These are phyloP conservation scores for Drosophila eugracilis DNA, from an alignment of 1,140 invertebrate species.

Conservation along the genomic window DNA sequence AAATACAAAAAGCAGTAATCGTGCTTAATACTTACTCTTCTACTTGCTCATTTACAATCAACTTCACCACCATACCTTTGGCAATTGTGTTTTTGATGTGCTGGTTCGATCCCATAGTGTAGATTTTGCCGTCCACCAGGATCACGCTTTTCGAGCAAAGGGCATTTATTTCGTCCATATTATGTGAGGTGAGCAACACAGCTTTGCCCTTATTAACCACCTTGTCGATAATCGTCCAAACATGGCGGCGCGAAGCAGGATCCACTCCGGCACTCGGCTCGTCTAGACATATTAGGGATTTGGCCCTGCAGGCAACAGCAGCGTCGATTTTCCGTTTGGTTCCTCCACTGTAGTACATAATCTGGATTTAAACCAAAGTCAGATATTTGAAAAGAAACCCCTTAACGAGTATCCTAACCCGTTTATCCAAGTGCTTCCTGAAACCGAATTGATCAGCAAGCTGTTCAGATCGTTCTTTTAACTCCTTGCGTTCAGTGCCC, in stretches of 20 bases:
- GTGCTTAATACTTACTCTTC: conserved; percentile 10
- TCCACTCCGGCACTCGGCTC: conserved; percentile 96
- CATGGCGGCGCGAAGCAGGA: conserved; percentile 93
- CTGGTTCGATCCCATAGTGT: conserved; percentile 88
- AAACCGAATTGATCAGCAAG: conserved; percentile 81
- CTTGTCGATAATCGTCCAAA: conserved; percentile 89
- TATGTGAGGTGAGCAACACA: conserved; percentile 91
- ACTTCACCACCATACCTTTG: conserved; percentile 86
- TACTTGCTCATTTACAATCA: neutral
- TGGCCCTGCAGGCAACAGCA: conserved; percentile 94
- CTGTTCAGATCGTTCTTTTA: conserved; percentile 67
- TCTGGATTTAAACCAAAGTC: neutral
- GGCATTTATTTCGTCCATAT: conserved; percentile 84
- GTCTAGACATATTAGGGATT: conserved; percentile 93
- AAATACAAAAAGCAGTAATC: too few species aligned
- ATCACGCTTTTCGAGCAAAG: conserved; percentile 93
- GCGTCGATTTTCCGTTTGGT: conserved; percentile 97
- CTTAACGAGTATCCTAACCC: conserved; percentile 66
- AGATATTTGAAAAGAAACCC: neutral
- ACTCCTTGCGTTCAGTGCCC: conserved; percentile 86
- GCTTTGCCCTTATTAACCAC: conserved; percentile 87
- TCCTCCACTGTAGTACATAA: conserved; percentile 91
- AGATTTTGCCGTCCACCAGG: conserved; percentile 92
- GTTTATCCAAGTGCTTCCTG: conserved; percentile 81
- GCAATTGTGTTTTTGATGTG: conserved; percentile 88